These are phyloP conservation scores for Peromyscus nudipes DNA, from an alignment of 2,797 vertebrate species.

Conservation along the genomic window DNA sequence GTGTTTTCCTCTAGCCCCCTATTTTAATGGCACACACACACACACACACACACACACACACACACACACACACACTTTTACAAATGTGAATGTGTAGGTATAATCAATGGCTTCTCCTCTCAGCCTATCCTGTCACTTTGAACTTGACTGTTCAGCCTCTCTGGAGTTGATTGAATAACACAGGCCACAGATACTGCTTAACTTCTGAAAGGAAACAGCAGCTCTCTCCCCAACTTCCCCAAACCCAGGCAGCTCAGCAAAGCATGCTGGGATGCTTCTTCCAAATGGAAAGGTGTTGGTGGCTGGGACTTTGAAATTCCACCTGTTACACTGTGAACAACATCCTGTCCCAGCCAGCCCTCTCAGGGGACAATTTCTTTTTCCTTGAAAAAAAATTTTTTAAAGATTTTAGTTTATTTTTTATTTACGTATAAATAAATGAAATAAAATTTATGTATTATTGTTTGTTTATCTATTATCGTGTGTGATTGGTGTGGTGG, in stretches of 20 bases:
- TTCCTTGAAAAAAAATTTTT: neutral
- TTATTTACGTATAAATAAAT: neutral
- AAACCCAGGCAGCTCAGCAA: rapidly evolving
- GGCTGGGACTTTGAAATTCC: neutral
- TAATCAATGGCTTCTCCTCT: neutral
- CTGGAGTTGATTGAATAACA: neutral
- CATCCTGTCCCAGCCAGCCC: rapidly evolving
- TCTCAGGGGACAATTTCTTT: neutral
- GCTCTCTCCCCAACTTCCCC: neutral
- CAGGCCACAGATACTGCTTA: neutral
- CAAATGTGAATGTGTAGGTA: neutral
- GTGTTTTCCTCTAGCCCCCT: constrained; percentile 5
- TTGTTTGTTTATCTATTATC: neutral
- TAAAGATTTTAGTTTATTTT: neutral
- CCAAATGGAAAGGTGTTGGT: neutral
- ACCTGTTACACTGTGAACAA: neutral
- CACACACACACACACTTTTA: neutral
- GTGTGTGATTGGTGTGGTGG: neutral
- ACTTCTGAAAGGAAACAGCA: neutral
- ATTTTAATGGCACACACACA: neutral
- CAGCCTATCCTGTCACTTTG: neutral
- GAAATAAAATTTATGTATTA: neutral
- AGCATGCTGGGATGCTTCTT: neutral
- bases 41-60: neutral
- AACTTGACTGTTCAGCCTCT: neutral